These are phyloP conservation scores for Neodiprion lecontei DNA, from an alignment of 1,140 invertebrate genomes.

Conservation along the genomic window DNA sequence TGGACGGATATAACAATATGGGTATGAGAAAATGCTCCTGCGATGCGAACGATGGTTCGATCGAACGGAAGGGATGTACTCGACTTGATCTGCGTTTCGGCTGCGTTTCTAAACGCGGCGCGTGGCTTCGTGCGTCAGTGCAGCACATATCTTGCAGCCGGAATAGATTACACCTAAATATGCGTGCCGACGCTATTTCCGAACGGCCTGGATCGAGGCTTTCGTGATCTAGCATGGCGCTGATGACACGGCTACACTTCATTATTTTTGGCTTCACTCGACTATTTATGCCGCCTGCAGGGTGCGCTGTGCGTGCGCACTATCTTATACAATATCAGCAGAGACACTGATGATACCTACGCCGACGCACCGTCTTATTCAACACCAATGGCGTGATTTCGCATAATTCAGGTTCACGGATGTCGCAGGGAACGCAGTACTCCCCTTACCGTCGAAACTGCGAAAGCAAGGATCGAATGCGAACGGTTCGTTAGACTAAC, in stretches of 20 bases:
- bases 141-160: slow-evolving; percentile 18
- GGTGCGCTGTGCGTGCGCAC: not conserved
- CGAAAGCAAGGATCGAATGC: no score
- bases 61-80: not conserved
- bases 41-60: not conserved
- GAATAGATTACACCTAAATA: slow-evolving; percentile 33
- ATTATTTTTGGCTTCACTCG: slow-evolving; percentile 11
- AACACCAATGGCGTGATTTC: no score
- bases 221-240: slow-evolving; percentile 9
- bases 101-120: not conserved
- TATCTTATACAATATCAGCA: no score
- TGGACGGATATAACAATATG: not conserved
- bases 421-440: no score
- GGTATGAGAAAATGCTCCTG: not conserved
- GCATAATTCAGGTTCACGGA: no score
- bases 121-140: slow-evolving; percentile 24
- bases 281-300: slow-evolving; percentile 4
- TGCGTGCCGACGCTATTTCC: slow-evolving; percentile 37
- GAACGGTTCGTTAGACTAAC: no score
- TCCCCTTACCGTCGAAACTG: no score
- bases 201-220: slow-evolving; percentile 39
- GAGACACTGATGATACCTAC: no score
- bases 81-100: not conserved
- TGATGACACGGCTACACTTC: not conserved
- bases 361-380: no score